Evolutionary conservation across 2,113 vertebrate species (phyloP).

Genomic region (Mastomys natalensis): DNA sequence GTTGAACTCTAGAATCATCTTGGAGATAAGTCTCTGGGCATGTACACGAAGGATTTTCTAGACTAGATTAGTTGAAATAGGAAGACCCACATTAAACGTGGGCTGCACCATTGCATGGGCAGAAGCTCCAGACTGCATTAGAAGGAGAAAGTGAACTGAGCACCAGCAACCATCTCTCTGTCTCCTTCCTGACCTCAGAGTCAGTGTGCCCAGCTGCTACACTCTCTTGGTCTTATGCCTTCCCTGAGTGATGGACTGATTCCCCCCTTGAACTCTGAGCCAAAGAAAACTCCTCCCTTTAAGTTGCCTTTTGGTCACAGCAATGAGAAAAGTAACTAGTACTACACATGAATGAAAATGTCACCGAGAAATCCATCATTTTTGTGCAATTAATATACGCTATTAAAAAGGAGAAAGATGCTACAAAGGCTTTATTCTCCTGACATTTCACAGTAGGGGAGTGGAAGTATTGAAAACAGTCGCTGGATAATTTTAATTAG

Average conservation of each 20-base stretch:
- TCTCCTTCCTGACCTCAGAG: neutral
- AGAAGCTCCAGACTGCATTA: no score
- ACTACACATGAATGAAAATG: neutral
- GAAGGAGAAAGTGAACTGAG: neutral
- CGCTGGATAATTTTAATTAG: constrained; percentile 43
- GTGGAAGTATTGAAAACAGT: neutral
- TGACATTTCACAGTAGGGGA: neutral
- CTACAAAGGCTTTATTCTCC: neutral
- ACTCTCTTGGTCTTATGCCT: neutral
- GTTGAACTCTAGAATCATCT: neutral
- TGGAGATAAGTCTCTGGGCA: neutral
- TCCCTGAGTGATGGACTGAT: neutral
- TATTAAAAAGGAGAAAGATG: neutral
- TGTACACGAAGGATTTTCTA: neutral
- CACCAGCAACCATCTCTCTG: neutral
- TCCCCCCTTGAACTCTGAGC: neutral
- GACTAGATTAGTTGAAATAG: neutral
- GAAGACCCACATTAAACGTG: neutral
- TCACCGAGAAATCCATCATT: neutral
- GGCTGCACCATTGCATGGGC: neutral
- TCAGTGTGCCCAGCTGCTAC: no score
- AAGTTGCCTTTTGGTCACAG: neutral
- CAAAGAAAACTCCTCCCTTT: neutral
- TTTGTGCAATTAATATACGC: neutral
- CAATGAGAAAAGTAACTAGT: neutral